phyloP scores from a whole-genome alignment of 2,113 vertebrate species.

The Laticauda laticaudata region DNA sequence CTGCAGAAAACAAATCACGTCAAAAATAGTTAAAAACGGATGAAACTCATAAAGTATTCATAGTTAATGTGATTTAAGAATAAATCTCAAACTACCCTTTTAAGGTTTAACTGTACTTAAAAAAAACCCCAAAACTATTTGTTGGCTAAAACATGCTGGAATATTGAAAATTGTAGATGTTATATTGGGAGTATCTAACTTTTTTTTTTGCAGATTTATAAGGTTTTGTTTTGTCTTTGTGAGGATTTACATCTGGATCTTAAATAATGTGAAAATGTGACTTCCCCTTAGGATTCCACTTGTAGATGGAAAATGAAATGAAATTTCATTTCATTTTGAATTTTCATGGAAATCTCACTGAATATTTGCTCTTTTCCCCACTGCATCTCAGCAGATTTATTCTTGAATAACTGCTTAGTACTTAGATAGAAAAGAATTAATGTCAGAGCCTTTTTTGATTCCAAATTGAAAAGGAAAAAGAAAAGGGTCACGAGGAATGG shows the following conservation, averaged over 20 bases:
- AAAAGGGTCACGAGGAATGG: not conserved
- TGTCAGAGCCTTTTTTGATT: not conserved
- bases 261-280: not conserved
- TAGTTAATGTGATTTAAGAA: not conserved
- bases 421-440: not conserved
- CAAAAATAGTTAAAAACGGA: no score
- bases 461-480: not conserved
- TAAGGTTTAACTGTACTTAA: slow-evolving; percentile 37
- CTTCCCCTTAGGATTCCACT: not conserved
- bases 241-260: not conserved
- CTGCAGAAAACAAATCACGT: slow-evolving; percentile 4
- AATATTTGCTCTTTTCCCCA: not conserved
- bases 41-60: not conserved
- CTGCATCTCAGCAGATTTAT: not conserved
- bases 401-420: not conserved
- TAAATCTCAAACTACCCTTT: slow-evolving; percentile 47
- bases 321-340: not conserved
- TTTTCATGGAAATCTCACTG: not conserved
- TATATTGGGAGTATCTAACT: not conserved
- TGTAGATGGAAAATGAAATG: not conserved
- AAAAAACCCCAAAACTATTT: slow-evolving; percentile 21
- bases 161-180: not conserved
- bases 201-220: not conserved
- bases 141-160: not conserved
- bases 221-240: not conserved